Evolutionary conservation across 2,888 invertebrate genomes (phyloP), one percentile per base, ranked within the genome.

Genomic region (Dryomyza anilis): DNA sequence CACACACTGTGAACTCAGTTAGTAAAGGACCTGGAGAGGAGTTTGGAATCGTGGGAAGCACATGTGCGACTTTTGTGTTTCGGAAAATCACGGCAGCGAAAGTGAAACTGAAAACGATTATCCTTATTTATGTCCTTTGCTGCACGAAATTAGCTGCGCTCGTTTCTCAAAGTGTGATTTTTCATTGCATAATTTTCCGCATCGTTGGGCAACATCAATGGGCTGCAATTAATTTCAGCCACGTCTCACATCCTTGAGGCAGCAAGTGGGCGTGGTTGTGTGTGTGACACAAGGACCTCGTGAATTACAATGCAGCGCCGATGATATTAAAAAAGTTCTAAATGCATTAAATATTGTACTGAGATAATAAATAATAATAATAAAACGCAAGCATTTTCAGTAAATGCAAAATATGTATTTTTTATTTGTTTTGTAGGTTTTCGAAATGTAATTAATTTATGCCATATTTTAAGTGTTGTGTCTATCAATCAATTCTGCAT

Each of bases 101-200:
- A n/a, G 55, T 33, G 33, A 55, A 55, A 36, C 19, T 23, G 25
- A 52, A 12, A 30, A 21, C 1, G 12, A 23, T 27, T 33, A 8
- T 23, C 14, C 21, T 30, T 36, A 33, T 36, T 30, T 33, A 23
- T 39, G 57, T 43, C 57, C 57, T 43, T 50, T 14, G 48, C 23
- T 7, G 25, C n/a, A n/a, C 23, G 8, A 23, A 50, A 50, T 50
- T 50, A 50, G 48, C 48, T 23, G 48, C 48, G 14, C 14, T 23
- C 48, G 23, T 50, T 50, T 50, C 14, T 50, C 48, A 50, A 57
- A 57, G 25, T 21, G 19, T 27, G 39, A 25, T 43, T 29, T 45
- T 58, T 58, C 39, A 58, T 58, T 45, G 58, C 43, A 45, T 14
- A 58, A 58, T 58, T 58, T 58, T 60, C 25, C 29, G 50, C 36